Evolutionary conservation across 2,113 vertebrate genomes (phyloP), one percentile per base, ranked within the genome.

Genomic region (Pogona vitticeps): DNA sequence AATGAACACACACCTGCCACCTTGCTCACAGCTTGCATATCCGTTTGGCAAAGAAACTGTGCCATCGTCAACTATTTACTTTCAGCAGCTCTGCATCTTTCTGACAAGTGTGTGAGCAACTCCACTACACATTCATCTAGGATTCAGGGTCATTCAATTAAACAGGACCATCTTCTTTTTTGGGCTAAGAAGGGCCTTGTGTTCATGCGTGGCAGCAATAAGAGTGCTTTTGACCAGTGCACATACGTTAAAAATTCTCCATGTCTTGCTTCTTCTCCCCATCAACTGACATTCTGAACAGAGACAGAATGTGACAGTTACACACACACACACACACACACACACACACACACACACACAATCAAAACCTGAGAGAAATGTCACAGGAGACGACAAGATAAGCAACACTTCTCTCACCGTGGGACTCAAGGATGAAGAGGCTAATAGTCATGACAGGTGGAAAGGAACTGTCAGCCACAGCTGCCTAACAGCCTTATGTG

Each of bases 231-330:
- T 76, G n/a, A n/a, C n/a, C n/a, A n/a, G n/a, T n/a, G n/a, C n/a
- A n/a, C n/a, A n/a, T n/a, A n/a, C n/a, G n/a, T n/a, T n/a, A n/a
- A 52, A 52, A 52, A 52, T 52, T 52, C 46, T 52, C 46, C 5
- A 10, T 52, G 46, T 10, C 46, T 52, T 5, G 46, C 46, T 52
- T 52, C 46, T 52, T 52, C 5, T 10, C 88, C 86, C 21, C 31
- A 82, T 17, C 63, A 81, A 28, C 90, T 89, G 90, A 83, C 26
- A 76, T 88, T 91, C 59, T 88, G 86, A 93, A 76, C 78, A 83
- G 75, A 0, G 36, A 65, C 14, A 80, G 82, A 76, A 61, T 33
- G 75, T 63, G 10, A 3, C 40, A n/a, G n/a, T n/a, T n/a, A n/a
- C n/a, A n/a, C n/a, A n/a, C n/a, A n/a, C n/a, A n/a, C n/a, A n/a